Conservation (phyloP, 2,888 invertebrate genomes). For the Onchidella celtica region DNA sequence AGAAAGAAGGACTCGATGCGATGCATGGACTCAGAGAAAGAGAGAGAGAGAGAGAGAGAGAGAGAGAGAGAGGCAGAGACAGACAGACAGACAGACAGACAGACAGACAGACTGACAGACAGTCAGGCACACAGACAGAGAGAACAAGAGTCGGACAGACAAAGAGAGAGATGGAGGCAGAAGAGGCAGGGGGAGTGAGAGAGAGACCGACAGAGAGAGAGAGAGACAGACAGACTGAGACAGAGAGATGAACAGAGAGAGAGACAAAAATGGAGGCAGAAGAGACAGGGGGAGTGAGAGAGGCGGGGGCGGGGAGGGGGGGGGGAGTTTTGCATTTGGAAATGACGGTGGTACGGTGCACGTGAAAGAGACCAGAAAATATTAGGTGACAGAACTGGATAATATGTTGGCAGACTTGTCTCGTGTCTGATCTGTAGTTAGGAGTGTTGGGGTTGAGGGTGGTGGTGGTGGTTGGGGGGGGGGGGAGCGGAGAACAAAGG, state of each 20-base stretch:
- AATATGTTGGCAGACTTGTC: too few relatives aligned
- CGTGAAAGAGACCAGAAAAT: too few relatives aligned
- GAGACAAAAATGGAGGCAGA: background rate
- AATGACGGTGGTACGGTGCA: too few relatives aligned
- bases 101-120: background rate
- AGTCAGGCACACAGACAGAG: background rate
- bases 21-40: too few relatives aligned
- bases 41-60: background rate
- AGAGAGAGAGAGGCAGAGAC: background rate
- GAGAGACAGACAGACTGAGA: background rate
- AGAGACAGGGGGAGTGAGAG: background rate
- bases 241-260: background rate
- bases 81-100: background rate
- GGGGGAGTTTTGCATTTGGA: too few relatives aligned
- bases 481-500: too few relatives aligned
- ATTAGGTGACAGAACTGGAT: too few relatives aligned
- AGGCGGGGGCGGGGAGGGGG: background rate
- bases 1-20: too few relatives aligned
- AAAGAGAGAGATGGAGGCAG: background rate
- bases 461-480: too few relatives aligned
- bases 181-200: background rate
- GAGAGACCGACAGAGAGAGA: background rate
- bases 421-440: too few relatives aligned
- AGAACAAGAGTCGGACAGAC: background rate
- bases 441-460: too few relatives aligned